phyloP scores from a whole-genome alignment of 2,797 vertebrate genomes.

The Phataginus tricuspis region DNA sequence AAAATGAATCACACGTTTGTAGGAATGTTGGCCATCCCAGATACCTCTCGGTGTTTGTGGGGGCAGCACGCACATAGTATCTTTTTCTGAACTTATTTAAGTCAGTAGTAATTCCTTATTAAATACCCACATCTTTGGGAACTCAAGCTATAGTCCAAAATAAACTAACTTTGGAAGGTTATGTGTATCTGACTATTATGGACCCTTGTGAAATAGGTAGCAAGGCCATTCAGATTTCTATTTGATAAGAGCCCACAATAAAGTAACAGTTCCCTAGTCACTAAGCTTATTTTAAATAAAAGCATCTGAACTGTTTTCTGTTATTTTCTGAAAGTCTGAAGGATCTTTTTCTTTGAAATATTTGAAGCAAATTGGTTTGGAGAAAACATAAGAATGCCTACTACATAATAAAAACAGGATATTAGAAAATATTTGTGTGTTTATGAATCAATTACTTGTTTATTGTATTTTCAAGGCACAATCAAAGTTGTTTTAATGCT shows the following conservation, averaged over 20 bases:
- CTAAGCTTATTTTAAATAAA: slow-evolving; percentile 66
- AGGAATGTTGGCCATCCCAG: slow-evolving; percentile 55
- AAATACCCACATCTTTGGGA: slow-evolving; percentile 73
- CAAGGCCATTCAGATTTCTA: slow-evolving; percentile 65
- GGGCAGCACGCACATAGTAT: slow-evolving; percentile 53
- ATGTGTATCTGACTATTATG: slow-evolving; percentile 72
- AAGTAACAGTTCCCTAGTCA: background rate
- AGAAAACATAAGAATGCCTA: background rate
- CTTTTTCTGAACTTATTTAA: slow-evolving; percentile 71
- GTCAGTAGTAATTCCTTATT: slow-evolving; percentile 79
- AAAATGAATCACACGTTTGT: slow-evolving; percentile 64
- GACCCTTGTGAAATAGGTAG: slow-evolving; percentile 65
- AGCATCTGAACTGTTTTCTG: slow-evolving; percentile 65
- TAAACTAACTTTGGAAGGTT: slow-evolving; percentile 80
- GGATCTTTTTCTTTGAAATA: background rate
- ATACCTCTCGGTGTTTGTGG: slow-evolving; percentile 73
- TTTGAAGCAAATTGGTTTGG: slow-evolving; percentile 53
- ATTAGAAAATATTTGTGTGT: background rate
- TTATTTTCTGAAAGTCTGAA: slow-evolving; percentile 6
- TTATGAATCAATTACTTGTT: slow-evolving; percentile 5
- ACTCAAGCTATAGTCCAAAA: slow-evolving; percentile 80
- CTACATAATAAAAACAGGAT: slow-evolving; percentile 52
- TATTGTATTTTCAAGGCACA: background rate
- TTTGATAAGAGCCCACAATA: slow-evolving; percentile 40
- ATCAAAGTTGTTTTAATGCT: slow-evolving; percentile 4